phyloP scores from a whole-genome alignment of 2,888 invertebrate species.

The Smittia aterrima region DNA sequence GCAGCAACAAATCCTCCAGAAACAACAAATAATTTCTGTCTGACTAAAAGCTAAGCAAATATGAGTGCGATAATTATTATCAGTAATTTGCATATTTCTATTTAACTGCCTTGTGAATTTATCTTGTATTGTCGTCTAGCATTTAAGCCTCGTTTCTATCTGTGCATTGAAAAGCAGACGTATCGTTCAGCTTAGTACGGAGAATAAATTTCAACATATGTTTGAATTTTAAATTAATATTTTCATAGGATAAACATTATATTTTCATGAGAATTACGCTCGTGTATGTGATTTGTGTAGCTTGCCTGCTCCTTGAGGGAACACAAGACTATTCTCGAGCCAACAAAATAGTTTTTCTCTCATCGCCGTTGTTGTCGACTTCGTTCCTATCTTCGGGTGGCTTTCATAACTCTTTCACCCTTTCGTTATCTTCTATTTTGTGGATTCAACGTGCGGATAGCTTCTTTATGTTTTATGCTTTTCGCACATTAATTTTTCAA shows the following conservation, averaged over 20 bases:
- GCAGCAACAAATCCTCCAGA: neutral
- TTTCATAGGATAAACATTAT: constrained; percentile 40
- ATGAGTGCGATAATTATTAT: constrained; percentile 28
- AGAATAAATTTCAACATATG: constrained; percentile 39
- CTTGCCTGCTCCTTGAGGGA: neutral
- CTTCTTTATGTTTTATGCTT: neutral
- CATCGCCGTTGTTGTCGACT: neutral
- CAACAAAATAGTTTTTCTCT: neutral
- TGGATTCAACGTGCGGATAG: neutral
- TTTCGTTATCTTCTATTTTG: neutral
- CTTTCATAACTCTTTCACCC: constrained; percentile 3
- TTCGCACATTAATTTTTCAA: neutral
- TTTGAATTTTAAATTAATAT: constrained; percentile 41
- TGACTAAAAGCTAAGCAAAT: neutral
- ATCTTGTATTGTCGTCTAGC: neutral
- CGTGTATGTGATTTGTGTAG: neutral
- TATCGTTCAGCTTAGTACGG: neutral
- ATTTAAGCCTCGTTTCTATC: neutral
- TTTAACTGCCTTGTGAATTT: neutral
- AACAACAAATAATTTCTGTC: neutral
- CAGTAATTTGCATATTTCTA: constrained; percentile 10
- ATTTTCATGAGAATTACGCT: constrained; percentile 14
- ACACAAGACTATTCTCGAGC: neutral
- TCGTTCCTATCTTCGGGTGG: neutral
- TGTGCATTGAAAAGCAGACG: neutral